These are phyloP conservation scores for Cyprinodon brontotheroides DNA, from an alignment of 2,113 vertebrate genomes.

Conservation along the genomic window DNA sequence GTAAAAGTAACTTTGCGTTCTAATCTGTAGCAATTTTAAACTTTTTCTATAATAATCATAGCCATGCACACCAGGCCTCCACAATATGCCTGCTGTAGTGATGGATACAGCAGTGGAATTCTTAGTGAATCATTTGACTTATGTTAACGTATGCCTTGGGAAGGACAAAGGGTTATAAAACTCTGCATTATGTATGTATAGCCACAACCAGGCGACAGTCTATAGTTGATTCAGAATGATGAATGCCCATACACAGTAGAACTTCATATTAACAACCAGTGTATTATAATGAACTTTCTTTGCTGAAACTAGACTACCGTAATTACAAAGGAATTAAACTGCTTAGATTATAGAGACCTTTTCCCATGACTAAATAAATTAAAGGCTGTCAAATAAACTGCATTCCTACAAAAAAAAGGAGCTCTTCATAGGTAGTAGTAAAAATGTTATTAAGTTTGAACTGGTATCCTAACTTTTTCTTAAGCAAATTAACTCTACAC, in stretches of 20 bases:
- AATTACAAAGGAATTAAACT: neutral
- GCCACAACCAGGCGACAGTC: constrained; percentile 3
- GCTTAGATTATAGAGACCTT: neutral
- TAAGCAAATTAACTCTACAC: neutral
- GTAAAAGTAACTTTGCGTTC: constrained; percentile 27
- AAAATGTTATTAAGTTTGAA: neutral
- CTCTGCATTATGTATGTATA: constrained; percentile 14
- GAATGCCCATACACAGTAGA: constrained; percentile 16
- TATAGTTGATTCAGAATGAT: constrained; percentile 21
- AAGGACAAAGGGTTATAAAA: constrained; percentile 39
- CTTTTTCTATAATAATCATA: constrained; percentile 49
- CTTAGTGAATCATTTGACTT: constrained; percentile 40
- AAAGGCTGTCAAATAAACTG: neutral
- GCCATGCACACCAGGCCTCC: constrained; percentile 46
- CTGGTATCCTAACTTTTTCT: neutral
- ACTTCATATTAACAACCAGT: neutral
- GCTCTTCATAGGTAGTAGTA: neutral
- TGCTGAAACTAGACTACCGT: neutral
- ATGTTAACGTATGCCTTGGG: constrained; percentile 26
- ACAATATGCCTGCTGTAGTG: constrained; percentile 40
- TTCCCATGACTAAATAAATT: neutral
- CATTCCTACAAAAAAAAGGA: neutral
- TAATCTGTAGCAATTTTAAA: constrained; percentile 59
- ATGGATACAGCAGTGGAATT: constrained; percentile 26
- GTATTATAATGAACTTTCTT: constrained; percentile 2